Conservation (phyloP, 2,888 invertebrate species). For the Nephrotoma flavescens region DNA sequence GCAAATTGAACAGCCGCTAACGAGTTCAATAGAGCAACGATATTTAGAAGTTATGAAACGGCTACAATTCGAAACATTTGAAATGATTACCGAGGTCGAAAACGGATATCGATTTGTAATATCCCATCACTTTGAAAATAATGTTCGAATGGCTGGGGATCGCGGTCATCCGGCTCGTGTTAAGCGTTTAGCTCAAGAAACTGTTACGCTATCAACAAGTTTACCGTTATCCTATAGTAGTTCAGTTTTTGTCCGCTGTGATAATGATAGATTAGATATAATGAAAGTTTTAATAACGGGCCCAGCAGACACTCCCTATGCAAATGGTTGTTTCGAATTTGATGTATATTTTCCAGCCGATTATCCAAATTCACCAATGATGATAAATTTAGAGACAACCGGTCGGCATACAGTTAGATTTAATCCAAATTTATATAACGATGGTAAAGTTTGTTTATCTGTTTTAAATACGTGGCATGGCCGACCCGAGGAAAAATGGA, state of each 20-base stretch:
- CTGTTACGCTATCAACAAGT: conserved; percentile 82
- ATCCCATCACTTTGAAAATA: conserved; percentile 79
- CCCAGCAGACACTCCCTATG: conserved; percentile 82
- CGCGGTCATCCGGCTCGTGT: conserved; percentile 75
- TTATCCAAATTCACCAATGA: conserved; percentile 72
- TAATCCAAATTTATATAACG: conserved; percentile 88
- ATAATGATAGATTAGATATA: conserved; percentile 83
- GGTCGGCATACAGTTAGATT: conserved; percentile 79
- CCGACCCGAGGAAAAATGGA: conserved; percentile 93
- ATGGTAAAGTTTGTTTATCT: conserved; percentile 89
- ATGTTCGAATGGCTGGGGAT: conserved; percentile 73
- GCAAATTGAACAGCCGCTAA: conserved; percentile 35
- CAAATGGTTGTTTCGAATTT: conserved; percentile 82
- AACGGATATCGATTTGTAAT: conserved; percentile 69
- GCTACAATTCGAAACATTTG: conserved; percentile 82
- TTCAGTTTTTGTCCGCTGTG: conserved; percentile 89
- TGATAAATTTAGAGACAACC: conserved; percentile 81
- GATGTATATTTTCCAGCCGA: conserved; percentile 83
- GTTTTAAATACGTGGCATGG: conserved; percentile 96
- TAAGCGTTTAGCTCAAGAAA: conserved; percentile 87
- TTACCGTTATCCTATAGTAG: conserved; percentile 86
- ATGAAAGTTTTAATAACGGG: conserved; percentile 85
- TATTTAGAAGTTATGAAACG: conserved; percentile 80
- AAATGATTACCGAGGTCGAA: conserved; percentile 74
- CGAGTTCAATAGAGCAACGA: conserved; percentile 50